Conservation (phyloP, 2,113 vertebrate genomes). For the Pimephales promelas region DNA sequence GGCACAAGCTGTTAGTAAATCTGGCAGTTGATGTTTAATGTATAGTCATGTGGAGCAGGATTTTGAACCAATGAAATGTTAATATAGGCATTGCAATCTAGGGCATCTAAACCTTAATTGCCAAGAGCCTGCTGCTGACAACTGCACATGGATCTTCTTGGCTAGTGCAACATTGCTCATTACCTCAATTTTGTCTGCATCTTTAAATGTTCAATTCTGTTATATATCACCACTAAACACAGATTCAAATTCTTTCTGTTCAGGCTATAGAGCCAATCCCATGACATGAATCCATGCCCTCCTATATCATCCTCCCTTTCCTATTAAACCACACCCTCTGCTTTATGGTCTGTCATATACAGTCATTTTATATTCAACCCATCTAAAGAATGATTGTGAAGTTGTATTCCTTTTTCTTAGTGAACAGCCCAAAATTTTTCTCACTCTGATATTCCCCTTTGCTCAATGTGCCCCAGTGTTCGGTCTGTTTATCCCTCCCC, state of each 20-base stretch:
- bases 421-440: constrained; percentile 37
- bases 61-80: background rate
- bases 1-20: no score
- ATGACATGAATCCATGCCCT: constrained; percentile 27
- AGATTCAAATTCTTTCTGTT: background rate
- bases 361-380: background rate
- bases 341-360: background rate
- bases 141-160: background rate
- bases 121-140: background rate
- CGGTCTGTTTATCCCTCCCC: background rate
- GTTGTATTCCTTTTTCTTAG: constrained; percentile 16
- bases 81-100: background rate
- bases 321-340: background rate
- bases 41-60: background rate
- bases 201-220: background rate
- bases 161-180: background rate
- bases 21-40: background rate
- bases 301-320: background rate
- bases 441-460: constrained; percentile 30
- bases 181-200: background rate
- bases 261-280: constrained; percentile 6
- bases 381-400: constrained; percentile 7
- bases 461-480: constrained; percentile 24
- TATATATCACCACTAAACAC: background rate
- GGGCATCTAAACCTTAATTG: background rate